phyloP scores from a whole-genome alignment of 2,797 vertebrate species.

The Neostethus bicornis region DNA sequence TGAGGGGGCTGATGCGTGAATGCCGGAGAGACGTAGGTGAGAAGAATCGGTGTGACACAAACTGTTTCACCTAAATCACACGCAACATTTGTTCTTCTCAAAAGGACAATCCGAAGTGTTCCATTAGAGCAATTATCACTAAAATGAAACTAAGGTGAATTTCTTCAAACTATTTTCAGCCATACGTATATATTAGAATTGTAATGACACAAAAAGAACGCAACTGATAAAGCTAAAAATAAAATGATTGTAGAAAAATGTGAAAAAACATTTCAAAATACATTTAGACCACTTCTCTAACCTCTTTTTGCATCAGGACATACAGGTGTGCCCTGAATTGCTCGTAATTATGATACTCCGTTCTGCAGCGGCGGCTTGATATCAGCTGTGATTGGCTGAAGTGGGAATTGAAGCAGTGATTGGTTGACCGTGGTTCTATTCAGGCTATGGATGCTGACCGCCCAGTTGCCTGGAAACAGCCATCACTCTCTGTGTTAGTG shows the following conservation, averaged over 20 bases:
- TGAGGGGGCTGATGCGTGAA: constrained; percentile 12
- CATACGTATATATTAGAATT: too few relatives aligned
- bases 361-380: constrained; percentile 54
- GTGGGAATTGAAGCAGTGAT: constrained; percentile 59
- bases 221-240: too few relatives aligned
- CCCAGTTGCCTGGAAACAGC: constrained; percentile 83
- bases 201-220: too few relatives aligned
- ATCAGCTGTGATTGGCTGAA: constrained; percentile 65
- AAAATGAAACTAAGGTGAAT: neutral
- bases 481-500: constrained; percentile 74
- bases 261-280: too few relatives aligned
- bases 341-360: constrained; percentile 32
- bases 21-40: constrained; percentile 1
- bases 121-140: neutral
- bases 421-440: constrained; percentile 73
- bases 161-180: constrained; percentile 31
- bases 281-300: constrained; percentile 11
- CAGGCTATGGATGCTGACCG: constrained; percentile 53
- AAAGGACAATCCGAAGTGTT: neutral
- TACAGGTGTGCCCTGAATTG: constrained; percentile 14
- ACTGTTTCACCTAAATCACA: constrained; percentile 12
- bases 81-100: neutral
- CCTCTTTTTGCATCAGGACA: constrained; percentile 20
- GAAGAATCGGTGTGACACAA: constrained; percentile 4
- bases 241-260: too few relatives aligned